These are phyloP conservation scores for Dasysyrphus albostriatus DNA, from an alignment of 2,888 invertebrate genomes.

Conservation along the genomic window DNA sequence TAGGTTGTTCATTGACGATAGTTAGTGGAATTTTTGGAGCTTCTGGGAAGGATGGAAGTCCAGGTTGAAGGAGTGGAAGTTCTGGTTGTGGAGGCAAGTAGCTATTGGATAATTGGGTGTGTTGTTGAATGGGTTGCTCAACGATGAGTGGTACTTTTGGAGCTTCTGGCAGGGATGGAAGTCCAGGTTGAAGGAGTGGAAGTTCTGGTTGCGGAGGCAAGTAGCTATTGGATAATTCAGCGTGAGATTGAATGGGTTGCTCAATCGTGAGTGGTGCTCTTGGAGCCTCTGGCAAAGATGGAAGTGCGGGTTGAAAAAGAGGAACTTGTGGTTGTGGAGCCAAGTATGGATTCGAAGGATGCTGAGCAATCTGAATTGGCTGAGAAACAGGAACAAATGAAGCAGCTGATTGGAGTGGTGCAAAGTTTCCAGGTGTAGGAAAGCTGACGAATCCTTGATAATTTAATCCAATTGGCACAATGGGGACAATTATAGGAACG, in stretches of 20 bases:
- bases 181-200: slow-evolving; percentile 29
- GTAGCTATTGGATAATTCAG: no score
- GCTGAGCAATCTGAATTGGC: no score
- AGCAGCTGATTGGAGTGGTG: no score
- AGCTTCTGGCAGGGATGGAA: slow-evolving; percentile 34
- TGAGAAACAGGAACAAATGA: no score
- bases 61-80: slow-evolving; percentile 40
- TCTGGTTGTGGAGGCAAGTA: slow-evolving; percentile 18
- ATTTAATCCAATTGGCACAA: no score
- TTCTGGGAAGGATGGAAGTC: slow-evolving; percentile 47
- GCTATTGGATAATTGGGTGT: neutral
- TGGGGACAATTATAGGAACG: neutral
- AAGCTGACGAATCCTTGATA: no score
- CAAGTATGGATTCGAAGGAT: neutral
- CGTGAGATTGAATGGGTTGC: neutral
- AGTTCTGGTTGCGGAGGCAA: neutral
- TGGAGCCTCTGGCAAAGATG: slow-evolving; percentile 46
- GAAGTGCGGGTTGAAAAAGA: slow-evolving; percentile 47
- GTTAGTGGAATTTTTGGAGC: slow-evolving; percentile 13
- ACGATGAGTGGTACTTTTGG: neutral
- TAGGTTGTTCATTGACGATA: neutral
- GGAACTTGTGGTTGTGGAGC: slow-evolving; percentile 32
- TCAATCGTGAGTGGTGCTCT: neutral
- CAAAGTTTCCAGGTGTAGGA: no score
- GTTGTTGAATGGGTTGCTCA: neutral